phyloP scores from a whole-genome alignment of 2,113 vertebrate genomes.

The Mobula birostris region DNA sequence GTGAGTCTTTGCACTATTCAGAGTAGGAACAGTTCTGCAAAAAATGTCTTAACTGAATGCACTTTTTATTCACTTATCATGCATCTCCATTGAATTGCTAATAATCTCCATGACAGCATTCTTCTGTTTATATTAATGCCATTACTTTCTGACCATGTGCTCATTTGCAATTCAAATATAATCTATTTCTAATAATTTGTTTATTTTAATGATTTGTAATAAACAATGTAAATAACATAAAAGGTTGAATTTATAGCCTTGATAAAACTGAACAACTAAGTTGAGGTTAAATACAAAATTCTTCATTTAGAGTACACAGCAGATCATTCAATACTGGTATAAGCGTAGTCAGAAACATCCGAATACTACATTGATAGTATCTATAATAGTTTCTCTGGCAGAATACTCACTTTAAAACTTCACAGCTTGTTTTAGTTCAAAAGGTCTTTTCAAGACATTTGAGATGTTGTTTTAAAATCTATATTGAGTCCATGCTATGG shows the following conservation, averaged over 20 bases:
- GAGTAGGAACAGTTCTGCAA: background rate
- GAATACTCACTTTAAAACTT: background rate
- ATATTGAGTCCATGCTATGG: no score
- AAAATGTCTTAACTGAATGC: background rate
- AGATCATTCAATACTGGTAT: background rate
- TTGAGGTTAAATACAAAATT: no score
- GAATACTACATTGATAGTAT: background rate
- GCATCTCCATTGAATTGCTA: no score
- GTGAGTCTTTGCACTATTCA: background rate
- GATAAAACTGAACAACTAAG: background rate
- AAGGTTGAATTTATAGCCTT: background rate
- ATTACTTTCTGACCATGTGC: background rate
- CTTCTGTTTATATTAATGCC: background rate
- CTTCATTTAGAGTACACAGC: background rate
- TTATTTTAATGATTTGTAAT: background rate
- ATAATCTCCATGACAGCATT: background rate
- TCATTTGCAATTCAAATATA: background rate
- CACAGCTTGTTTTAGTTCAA: background rate
- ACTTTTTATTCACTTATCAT: background rate
- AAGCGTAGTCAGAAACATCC: background rate
- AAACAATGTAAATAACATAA: background rate
- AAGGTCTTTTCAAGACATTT: background rate
- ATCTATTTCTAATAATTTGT: background rate
- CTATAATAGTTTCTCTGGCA: background rate
- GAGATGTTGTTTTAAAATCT: background rate